Evolutionary conservation across 1,140 invertebrate genomes (phyloP).

Genomic region (Leptoteleia sp.): DNA sequence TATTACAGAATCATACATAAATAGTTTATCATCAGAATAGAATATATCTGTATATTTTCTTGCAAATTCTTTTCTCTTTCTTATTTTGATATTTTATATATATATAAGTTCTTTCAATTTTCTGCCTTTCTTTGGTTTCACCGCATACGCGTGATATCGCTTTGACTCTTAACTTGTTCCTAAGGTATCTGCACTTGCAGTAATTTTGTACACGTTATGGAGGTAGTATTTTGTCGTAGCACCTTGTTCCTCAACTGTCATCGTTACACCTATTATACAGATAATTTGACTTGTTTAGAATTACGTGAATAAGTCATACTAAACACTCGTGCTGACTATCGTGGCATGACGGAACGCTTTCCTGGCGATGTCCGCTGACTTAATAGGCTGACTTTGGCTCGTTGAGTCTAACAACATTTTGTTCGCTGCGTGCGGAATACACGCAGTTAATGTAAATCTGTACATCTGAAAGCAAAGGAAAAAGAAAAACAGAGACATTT

Average conservation of each 20-base stretch:
- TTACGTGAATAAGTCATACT: constrained; percentile 31
- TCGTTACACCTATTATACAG: constrained; percentile 33
- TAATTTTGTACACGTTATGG: constrained; percentile 76
- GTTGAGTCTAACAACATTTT: constrained; percentile 16
- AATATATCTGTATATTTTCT: constrained; percentile 48
- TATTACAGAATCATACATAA: constrained; percentile 63
- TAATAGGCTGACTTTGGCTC: constrained; percentile 14
- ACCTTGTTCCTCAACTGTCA: constrained; percentile 50
- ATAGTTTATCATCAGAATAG: constrained; percentile 62
- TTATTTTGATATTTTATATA: constrained; percentile 37
- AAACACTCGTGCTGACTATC: constrained; percentile 26
- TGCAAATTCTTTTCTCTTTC: not conserved
- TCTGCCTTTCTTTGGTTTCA: not conserved
- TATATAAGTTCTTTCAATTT: constrained; percentile 2
- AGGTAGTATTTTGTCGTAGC: constrained; percentile 78
- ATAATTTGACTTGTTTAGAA: constrained; percentile 36
- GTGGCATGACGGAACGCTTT: constrained; percentile 7
- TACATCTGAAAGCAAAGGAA: constrained; percentile 51
- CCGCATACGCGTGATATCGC: not conserved
- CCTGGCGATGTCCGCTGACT: constrained; percentile 16
- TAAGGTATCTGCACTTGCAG: constrained; percentile 71
- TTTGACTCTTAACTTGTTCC: constrained; percentile 68
- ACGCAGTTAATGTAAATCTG: constrained; percentile 19
- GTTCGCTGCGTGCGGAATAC: constrained; percentile 11
- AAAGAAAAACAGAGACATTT: no score